Percentiles rank a stretch among this genome's conserved stretches.
Evolutionary conservation across 1,140 invertebrate species (phyloP).

Genomic region (Stegodyphus mimosarum): DNA sequence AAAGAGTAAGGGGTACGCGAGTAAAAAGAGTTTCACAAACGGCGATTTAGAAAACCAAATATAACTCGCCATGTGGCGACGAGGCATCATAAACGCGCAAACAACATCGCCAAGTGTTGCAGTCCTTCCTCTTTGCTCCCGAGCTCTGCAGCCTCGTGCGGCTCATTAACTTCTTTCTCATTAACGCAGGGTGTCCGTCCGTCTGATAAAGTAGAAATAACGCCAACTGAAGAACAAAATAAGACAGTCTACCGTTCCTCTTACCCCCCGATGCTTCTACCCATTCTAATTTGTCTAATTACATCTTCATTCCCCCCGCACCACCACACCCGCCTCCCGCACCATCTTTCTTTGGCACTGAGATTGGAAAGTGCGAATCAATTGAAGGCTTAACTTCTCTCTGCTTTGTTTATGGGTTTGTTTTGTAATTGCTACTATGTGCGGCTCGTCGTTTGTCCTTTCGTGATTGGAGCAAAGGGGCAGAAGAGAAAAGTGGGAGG

Average conservation of each 20-base stretch:
- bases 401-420: conserved; percentile 58
- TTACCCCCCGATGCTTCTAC: not conserved
- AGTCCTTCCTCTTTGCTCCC: not conserved
- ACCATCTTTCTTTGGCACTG: conserved; percentile 2
- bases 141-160: conserved; percentile 1
- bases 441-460: conserved; percentile 36
- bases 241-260: conserved; percentile 22
- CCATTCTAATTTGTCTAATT: conserved; percentile 57
- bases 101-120: conserved; percentile 12
- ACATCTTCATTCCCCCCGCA: conserved; percentile 31
- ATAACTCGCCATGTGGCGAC: no score
- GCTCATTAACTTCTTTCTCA: conserved; percentile 54
- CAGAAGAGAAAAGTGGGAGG: not conserved
- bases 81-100: not conserved
- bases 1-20: no score
- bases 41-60: no score
- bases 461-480: conserved; percentile 34
- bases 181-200: conserved; percentile 27
- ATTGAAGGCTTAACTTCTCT: conserved; percentile 54
- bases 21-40: no score
- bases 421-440: conserved; percentile 54
- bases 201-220: conserved; percentile 56
- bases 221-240: conserved; percentile 46
- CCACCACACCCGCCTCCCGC: not conserved
- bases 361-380: conserved; percentile 44